These are phyloP conservation scores for Agapornis canus DNA, from an alignment of 2,797 vertebrate genomes.

Conservation along the genomic window DNA sequence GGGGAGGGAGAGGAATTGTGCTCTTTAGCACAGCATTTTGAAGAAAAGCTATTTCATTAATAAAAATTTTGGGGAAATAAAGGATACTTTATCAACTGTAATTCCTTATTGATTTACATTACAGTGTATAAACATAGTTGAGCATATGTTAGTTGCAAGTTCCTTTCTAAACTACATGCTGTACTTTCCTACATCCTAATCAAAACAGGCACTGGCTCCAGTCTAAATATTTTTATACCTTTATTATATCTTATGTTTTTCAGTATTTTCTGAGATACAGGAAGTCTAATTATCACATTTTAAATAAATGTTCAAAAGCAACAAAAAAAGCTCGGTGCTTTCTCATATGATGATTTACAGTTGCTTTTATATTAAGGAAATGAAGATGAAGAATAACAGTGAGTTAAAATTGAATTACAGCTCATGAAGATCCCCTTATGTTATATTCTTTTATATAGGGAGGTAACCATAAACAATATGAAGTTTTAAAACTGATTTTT, in stretches of 20 bases:
- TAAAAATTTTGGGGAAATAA: background rate
- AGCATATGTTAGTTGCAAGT: background rate
- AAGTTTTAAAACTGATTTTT: constrained; percentile 35
- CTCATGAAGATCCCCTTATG: background rate
- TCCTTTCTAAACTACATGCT: background rate
- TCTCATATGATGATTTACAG: background rate
- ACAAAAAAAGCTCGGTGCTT: background rate
- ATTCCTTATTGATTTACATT: background rate
- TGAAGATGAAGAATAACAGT: background rate
- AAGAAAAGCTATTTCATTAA: background rate
- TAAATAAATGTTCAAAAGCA: background rate
- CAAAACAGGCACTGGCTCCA: background rate
- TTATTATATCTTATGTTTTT: background rate
- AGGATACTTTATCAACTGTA: background rate
- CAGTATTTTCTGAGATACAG: background rate
- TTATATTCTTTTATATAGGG: background rate
- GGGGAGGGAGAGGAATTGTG: background rate
- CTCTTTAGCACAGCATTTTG: background rate
- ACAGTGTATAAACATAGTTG: background rate
- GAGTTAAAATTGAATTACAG: background rate
- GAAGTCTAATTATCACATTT: background rate
- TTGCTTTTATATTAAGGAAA: background rate
- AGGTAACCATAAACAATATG: background rate
- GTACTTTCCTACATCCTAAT: background rate
- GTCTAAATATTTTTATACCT: background rate